phyloP scores from a whole-genome alignment of 53 echinoderm and acorn worm species.

The Holothuria leucospilota region DNA sequence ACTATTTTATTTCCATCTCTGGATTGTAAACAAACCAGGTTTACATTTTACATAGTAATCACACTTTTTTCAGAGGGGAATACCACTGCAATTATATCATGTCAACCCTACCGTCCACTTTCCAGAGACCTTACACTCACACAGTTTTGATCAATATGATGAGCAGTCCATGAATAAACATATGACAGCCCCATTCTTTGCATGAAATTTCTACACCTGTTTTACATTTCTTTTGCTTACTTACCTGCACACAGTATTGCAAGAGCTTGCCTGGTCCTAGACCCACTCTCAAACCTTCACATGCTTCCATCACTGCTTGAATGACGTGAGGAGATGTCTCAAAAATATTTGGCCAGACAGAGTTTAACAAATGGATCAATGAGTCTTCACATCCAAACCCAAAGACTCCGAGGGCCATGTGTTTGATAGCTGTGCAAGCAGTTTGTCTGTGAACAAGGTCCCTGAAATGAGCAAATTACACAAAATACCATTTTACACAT shows the following conservation, averaged over 20 bases:
- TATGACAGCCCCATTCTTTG: too few relatives aligned
- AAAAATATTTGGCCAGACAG: slow-evolving; percentile 99
- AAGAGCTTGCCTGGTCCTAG: slow-evolving; percentile 82
- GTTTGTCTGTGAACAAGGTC: slow-evolving; percentile 98
- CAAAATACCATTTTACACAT: not conserved
- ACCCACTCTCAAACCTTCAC: slow-evolving; percentile 84
- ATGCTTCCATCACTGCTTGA: slow-evolving; percentile 97
- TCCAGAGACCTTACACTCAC: too few relatives aligned
- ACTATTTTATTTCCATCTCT: too few relatives aligned
- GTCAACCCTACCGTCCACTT: too few relatives aligned
- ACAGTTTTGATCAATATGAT: too few relatives aligned
- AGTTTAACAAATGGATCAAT: slow-evolving; percentile 93
- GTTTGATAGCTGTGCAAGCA: slow-evolving; percentile 97
- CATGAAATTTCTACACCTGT: too few relatives aligned
- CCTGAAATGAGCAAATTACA: slow-evolving; percentile 52
- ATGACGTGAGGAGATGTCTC: slow-evolving; percentile 99
- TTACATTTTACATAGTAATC: too few relatives aligned
- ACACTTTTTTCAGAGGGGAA: too few relatives aligned
- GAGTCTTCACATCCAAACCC: slow-evolving; percentile 98
- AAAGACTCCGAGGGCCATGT: slow-evolving; percentile 96
- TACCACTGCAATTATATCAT: too few relatives aligned
- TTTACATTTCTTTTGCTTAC: not conserved
- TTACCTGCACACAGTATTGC: slow-evolving; percentile 85
- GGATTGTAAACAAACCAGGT: too few relatives aligned
- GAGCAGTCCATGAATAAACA: too few relatives aligned